Conservation (phyloP, 53 echinoderm and acorn worm genomes). For the Antedon mediterranea region DNA sequence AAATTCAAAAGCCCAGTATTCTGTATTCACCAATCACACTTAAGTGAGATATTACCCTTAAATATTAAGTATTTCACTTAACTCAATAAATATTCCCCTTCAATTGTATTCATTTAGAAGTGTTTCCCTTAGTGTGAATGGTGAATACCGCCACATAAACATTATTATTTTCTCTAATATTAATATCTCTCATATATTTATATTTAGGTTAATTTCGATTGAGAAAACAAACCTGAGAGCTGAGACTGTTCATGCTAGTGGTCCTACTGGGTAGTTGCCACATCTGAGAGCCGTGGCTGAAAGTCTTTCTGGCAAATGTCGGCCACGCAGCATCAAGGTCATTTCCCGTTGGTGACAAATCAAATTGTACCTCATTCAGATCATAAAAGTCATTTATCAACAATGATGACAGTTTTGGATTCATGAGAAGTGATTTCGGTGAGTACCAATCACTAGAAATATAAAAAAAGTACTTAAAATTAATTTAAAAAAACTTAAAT, state of each 20-base stretch:
- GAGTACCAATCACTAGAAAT: conserved; percentile 65
- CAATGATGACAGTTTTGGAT: conserved; percentile 36
- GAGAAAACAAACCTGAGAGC: conserved; percentile 97
- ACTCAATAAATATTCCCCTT: too few relatives aligned
- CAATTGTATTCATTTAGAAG: too few relatives aligned
- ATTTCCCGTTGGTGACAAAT: conserved; percentile 83
- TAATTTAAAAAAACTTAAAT: background rate
- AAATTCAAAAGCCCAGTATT: too few relatives aligned
- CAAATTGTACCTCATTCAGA: conserved; percentile 88
- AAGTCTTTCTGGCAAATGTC: conserved; percentile 48
- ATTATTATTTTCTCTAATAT: too few relatives aligned
- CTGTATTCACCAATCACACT: too few relatives aligned
- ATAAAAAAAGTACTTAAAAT: background rate
- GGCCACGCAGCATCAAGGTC: conserved; percentile 96
- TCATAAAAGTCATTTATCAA: conserved; percentile 79
- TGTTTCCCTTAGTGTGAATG: too few relatives aligned
- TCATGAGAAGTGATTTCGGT: conserved; percentile 46
- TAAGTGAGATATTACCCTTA: too few relatives aligned
- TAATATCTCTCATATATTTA: too few relatives aligned
- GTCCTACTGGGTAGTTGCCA: conserved; percentile 74
- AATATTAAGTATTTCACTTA: too few relatives aligned
- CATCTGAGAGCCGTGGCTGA: conserved; percentile 23
- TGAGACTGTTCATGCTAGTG: conserved; percentile 80
- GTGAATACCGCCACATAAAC: too few relatives aligned
- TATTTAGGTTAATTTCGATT: too few relatives aligned